Conservation (phyloP, 2,113 vertebrate genomes). For the Neoarius graeffei region DNA sequence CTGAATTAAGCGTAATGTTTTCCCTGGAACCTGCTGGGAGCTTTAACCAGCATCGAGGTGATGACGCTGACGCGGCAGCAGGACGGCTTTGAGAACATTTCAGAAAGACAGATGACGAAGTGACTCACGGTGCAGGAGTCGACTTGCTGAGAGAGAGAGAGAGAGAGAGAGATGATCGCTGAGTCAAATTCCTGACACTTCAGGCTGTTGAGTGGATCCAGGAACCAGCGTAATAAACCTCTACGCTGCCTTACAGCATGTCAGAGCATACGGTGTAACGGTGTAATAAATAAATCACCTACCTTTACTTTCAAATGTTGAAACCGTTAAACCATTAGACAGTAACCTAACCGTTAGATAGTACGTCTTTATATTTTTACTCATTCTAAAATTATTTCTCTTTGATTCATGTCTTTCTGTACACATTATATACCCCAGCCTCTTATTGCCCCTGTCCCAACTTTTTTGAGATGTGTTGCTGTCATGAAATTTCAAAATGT, state of each 20-base stretch:
- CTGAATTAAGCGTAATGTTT: slow-evolving; percentile 21
- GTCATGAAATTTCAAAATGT: too few relatives aligned
- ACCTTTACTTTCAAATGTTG: not conserved
- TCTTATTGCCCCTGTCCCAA: too few relatives aligned
- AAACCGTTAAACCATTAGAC: not conserved
- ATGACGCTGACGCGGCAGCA: not conserved
- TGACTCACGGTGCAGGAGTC: slow-evolving; percentile 25
- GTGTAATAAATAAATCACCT: not conserved
- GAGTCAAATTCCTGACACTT: not conserved
- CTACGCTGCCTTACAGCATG: not conserved
- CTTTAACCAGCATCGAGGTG: slow-evolving; percentile 1
- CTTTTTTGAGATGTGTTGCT: too few relatives aligned
- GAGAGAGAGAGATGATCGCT: not conserved
- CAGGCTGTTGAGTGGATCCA: not conserved
- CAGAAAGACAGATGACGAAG: slow-evolving; percentile 3
- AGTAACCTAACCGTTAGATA: too few relatives aligned
- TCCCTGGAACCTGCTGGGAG: slow-evolving; percentile 1
- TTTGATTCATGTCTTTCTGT: too few relatives aligned
- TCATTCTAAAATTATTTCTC: not conserved
- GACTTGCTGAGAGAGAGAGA: slow-evolving; percentile 15
- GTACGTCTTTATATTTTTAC: not conserved
- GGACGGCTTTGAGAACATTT: slow-evolving; percentile 6
- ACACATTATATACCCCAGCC: too few relatives aligned
- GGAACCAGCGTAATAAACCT: not conserved
- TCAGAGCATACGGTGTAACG: not conserved